These are phyloP conservation scores for Atrichornis clamosus DNA, from an alignment of 2,113 vertebrate species.

Conservation along the genomic window DNA sequence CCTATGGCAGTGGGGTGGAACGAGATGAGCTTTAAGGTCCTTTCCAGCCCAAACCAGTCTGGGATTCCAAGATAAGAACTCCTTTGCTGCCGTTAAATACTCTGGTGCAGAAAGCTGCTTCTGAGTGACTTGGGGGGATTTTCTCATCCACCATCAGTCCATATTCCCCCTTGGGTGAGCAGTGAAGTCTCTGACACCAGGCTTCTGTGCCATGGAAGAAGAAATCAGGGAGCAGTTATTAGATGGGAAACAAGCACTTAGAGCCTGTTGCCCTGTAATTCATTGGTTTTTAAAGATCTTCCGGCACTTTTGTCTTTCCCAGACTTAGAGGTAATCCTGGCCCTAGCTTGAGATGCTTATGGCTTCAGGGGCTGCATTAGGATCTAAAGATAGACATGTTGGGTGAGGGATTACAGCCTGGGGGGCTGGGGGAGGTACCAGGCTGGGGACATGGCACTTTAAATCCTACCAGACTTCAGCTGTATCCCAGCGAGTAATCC, in stretches of 20 bases:
- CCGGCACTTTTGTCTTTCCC: neutral
- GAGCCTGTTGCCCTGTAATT: neutral
- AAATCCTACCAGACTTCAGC: neutral
- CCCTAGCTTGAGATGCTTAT: neutral
- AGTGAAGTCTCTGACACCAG: neutral
- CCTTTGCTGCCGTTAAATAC: neutral
- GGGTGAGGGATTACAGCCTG: neutral
- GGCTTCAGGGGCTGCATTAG: neutral
- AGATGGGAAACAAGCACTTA: neutral
- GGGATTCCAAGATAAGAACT: neutral
- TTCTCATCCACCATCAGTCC: neutral
- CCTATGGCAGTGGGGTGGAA: neutral
- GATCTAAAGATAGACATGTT: neutral
- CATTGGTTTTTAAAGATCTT: neutral
- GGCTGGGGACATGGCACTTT: neutral
- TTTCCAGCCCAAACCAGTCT: neutral
- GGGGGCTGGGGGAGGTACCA: neutral
- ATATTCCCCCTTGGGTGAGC: neutral
- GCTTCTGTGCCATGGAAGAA: neutral
- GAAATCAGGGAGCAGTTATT: neutral
- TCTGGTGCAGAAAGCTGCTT: neutral
- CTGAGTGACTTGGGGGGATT: neutral
- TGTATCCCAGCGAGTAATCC: neutral
- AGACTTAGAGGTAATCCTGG: constrained; percentile 7
- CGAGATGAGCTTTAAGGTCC: neutral